phyloP scores from a whole-genome alignment of 1,140 invertebrate species.

The Lasioglossum albipes region DNA sequence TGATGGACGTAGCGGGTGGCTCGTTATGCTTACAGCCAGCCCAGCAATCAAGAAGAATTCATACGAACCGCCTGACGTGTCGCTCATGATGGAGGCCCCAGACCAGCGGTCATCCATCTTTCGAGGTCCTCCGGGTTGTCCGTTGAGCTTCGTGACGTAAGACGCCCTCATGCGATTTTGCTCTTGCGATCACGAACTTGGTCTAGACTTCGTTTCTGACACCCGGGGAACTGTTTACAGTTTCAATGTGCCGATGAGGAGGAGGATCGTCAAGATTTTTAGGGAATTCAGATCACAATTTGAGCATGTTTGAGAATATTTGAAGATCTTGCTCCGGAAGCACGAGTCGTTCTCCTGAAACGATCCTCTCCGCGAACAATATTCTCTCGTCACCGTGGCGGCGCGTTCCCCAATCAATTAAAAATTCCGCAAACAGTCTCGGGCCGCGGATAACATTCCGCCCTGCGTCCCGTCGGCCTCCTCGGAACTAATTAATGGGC shows the following conservation, averaged over 20 bases:
- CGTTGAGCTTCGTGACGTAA: slow-evolving; percentile 65
- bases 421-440: not conserved
- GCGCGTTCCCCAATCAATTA: not conserved
- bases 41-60: slow-evolving; percentile 77
- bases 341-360: too few species aligned
- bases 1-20: slow-evolving; percentile 79
- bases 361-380: too few species aligned
- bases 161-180: not conserved
- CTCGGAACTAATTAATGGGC: slow-evolving; percentile 55
- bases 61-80: slow-evolving; percentile 77
- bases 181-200: too few species aligned
- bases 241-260: too few species aligned
- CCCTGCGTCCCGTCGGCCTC: slow-evolving; percentile 2
- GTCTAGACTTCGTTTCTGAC: too few species aligned
- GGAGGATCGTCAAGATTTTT: too few species aligned
- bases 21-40: slow-evolving; percentile 73
- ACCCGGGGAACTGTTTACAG: too few species aligned
- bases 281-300: too few species aligned
- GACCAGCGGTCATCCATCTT: slow-evolving; percentile 74
- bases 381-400: too few species aligned
- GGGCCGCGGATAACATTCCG: slow-evolving; percentile 13
- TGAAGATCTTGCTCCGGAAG: too few species aligned
- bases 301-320: too few species aligned
- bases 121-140: slow-evolving; percentile 64
- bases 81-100: slow-evolving; percentile 77